Conservation (phyloP, 2,888 invertebrate species). For the Melitaea athalia region DNA sequence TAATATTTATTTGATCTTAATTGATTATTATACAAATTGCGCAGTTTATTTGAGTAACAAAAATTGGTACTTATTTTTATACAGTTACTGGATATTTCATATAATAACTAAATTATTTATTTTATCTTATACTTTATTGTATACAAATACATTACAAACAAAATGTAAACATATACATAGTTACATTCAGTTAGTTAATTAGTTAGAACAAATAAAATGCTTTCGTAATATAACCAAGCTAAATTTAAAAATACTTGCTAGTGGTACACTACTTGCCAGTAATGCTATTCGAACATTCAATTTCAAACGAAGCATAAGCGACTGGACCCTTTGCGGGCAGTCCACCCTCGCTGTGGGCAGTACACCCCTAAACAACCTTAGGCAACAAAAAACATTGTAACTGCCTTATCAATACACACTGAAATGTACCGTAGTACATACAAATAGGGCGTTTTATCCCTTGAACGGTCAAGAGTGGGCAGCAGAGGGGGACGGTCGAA, state of each 20-base stretch:
- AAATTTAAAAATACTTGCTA: background rate
- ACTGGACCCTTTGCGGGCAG: slow-evolving; percentile 79
- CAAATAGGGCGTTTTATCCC: slow-evolving; percentile 38
- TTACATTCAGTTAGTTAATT: too few relatives aligned
- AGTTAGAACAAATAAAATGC: too few relatives aligned
- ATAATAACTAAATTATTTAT: too few relatives aligned
- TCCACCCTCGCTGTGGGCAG: slow-evolving; percentile 78
- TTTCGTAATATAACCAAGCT: background rate
- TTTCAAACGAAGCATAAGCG: slow-evolving; percentile 64
- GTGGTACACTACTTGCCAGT: background rate
- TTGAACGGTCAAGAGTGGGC: slow-evolving; percentile 56
- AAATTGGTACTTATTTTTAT: too few relatives aligned
- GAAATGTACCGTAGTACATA: slow-evolving; percentile 47
- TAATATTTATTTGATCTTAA: too few relatives aligned
- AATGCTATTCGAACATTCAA: background rate
- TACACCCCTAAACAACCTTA: slow-evolving; percentile 71
- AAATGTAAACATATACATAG: too few relatives aligned
- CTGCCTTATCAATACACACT: slow-evolving; percentile 42
- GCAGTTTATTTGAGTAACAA: too few relatives aligned
- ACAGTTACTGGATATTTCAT: too few relatives aligned
- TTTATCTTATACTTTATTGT: too few relatives aligned
- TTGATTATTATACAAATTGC: too few relatives aligned
- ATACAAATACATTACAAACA: too few relatives aligned
- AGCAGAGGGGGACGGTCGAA: slow-evolving; percentile 67
- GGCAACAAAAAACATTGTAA: slow-evolving; percentile 68